Base-by-base conservation (phyloP, 2,888 invertebrate species). In the Cheilosia vulpina region DNA sequence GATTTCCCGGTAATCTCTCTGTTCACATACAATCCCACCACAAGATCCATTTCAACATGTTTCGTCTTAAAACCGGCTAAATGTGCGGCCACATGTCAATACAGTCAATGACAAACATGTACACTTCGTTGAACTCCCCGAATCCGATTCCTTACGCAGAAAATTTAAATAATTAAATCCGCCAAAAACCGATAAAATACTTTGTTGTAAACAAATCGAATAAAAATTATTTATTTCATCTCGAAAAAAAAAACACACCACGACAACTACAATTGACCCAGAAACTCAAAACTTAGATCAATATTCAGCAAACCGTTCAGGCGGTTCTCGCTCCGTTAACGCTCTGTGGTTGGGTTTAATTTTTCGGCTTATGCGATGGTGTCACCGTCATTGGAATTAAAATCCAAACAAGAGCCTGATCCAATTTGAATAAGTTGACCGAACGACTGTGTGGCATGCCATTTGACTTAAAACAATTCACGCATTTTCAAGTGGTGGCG, bases 231-330 rank as follows among this genome's bases (percentile, higher is more conserved):
- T 60, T 72, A 72, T 72, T 72, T 60, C 60, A 72, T 62, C 41
- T 62, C 52, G 60, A 72, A 15, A 41, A 41, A 1, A 43, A 43
- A 43, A 47, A 11, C 45, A 45, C 62, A 63, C 72, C 63, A 52
- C 43, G 72, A 34, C 53, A 73, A 73, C 73, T 63, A 63, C 63
- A 63, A 63, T 73, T 63, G 73, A 73, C 73, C 73, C 53, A 73
- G 73, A 73, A 73, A 73, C 45, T 9, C 47, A 47, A 47, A 17
- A 19, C 17, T 19, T 19, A 47, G 17, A 45, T 5, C 17, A 47
- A 47, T 17, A 47, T 47, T 45, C 21, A 55, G 21, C 45, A 31
- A 55, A 45, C n/a, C 50, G 21, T 38, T 45, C 11, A 11, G 17
- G 13, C 15, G 11, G 24, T 7, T 27, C 31, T 60, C 15, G 19